Base-by-base conservation (phyloP, 2,113 vertebrate genomes). In the Microtus pennsylvanicus region DNA sequence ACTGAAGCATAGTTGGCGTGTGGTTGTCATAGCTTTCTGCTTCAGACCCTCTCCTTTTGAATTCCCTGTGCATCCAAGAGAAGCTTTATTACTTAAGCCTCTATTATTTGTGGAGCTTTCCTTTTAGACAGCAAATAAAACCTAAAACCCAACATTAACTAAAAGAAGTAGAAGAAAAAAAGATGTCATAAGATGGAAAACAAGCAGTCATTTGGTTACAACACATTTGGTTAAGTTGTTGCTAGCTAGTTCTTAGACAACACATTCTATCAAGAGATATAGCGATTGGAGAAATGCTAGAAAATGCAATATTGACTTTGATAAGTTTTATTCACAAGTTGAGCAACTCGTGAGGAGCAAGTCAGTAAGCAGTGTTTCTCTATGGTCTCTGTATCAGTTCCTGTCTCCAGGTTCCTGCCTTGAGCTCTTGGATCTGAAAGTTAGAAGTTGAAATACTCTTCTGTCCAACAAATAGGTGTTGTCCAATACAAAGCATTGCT, bases 201-300 rank as follows among this genome's bases (percentile, higher is more conserved):
- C 42, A 70, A n/a, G 12, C 21, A 9, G 63, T 65, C 2, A 12
- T 50, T 14, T n/a, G 52, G 5, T 76, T 91, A 55, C 1, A 85
- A 93, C 50, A 87, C 21, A 10, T 95, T 83, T 89, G 74, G 5
- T 90, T 42, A 90, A 86, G 65, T 81, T 76, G 42, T 81, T 93
- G 50, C 45, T 58, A 87, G 14, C 47, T 94, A 16, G 0, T 13
- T 45, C 7, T 90, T 78, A 21, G 19, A 90, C 42, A 87, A 11
- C 13, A 82, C 10, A 52, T 63, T 10, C 2, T 81, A 6, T 81
- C 55, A 76, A 47, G 75, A 89, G 33, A 61, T 70, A 42, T 7
- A 87, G 38, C 87, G 33, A 92, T 11, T 88, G 26, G 63, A 63
- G 6, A 28, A 93, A 63, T 80, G 19, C 16, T 52, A 52, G 47